These are phyloP conservation scores for Rutilus rutilus DNA, from an alignment of 2,113 vertebrate genomes.

Conservation along the genomic window DNA sequence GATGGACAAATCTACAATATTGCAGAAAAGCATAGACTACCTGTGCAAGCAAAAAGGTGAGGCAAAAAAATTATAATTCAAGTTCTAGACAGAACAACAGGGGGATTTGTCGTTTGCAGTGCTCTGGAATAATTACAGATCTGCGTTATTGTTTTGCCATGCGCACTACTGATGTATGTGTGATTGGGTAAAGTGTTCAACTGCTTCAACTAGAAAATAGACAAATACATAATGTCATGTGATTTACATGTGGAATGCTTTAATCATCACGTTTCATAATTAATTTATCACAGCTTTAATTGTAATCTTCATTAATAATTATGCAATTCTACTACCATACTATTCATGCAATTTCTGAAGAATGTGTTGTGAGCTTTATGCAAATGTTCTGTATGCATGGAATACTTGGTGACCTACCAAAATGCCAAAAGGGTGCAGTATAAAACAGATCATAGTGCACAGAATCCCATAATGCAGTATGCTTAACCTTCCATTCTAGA, in stretches of 20 bases:
- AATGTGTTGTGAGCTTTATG: neutral
- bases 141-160: neutral
- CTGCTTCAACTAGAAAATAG: neutral
- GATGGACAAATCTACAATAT: slow-evolving; percentile 96
- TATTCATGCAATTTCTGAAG: neutral
- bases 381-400: neutral
- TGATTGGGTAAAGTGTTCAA: neutral
- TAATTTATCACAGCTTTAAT: no score
- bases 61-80: neutral
- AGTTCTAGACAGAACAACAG: no score
- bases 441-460: neutral
- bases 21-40: slow-evolving; percentile 97
- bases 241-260: neutral
- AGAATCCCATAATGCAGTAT: neutral
- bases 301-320: neutral
- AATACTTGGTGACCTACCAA: slow-evolving; percentile 4
- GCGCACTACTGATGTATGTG: neutral
- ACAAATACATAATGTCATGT: neutral
- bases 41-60: slow-evolving; percentile 95
- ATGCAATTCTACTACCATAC: neutral
- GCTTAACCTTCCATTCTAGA: neutral
- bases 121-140: neutral
- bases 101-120: neutral
- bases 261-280: neutral
- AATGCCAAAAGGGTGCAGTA: neutral